Conservation (phyloP, 2,888 invertebrate genomes). For the Nasonia oneida region DNA sequence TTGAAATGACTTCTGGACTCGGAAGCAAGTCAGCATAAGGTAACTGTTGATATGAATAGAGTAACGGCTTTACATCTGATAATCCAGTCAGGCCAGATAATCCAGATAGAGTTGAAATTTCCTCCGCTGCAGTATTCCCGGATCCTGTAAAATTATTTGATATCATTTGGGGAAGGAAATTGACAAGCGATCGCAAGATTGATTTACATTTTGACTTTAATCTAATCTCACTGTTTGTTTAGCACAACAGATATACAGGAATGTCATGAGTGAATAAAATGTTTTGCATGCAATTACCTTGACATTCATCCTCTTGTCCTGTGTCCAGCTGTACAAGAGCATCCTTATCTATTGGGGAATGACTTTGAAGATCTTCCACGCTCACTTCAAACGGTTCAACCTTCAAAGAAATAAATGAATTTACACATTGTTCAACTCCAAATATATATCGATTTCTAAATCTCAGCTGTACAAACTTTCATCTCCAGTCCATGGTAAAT, state of each 20-base stretch:
- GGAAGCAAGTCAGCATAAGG: slow-evolving; percentile 79
- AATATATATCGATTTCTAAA: not conserved
- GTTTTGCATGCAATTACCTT: slow-evolving; percentile 66
- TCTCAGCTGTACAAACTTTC: slow-evolving; percentile 37
- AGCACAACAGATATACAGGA: not conserved
- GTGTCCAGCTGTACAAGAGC: slow-evolving; percentile 70
- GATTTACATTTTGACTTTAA: not conserved
- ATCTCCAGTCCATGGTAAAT: slow-evolving; percentile 72
- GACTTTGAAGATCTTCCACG: slow-evolving; percentile 70
- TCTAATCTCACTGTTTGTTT: not conserved
- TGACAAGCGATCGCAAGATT: not conserved
- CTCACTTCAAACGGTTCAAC: slow-evolving; percentile 72
- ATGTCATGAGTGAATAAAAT: not conserved
- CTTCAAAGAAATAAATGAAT: not conserved
- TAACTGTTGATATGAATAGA: slow-evolving; percentile 78
- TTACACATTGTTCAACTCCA: slow-evolving; percentile 8
- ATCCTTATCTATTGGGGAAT: slow-evolving; percentile 68
- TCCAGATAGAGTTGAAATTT: slow-evolving; percentile 74
- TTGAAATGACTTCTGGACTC: slow-evolving; percentile 77
- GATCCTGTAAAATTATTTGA: slow-evolving; percentile 70
- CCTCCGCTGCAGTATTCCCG: slow-evolving; percentile 74
- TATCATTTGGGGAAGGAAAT: no score
- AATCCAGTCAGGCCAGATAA: slow-evolving; percentile 74
- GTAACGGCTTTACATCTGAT: slow-evolving; percentile 73
- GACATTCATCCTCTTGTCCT: slow-evolving; percentile 69